These are phyloP conservation scores for Drosophila sordidapex DNA, from an alignment of 2,888 invertebrate species.

Conservation along the genomic window DNA sequence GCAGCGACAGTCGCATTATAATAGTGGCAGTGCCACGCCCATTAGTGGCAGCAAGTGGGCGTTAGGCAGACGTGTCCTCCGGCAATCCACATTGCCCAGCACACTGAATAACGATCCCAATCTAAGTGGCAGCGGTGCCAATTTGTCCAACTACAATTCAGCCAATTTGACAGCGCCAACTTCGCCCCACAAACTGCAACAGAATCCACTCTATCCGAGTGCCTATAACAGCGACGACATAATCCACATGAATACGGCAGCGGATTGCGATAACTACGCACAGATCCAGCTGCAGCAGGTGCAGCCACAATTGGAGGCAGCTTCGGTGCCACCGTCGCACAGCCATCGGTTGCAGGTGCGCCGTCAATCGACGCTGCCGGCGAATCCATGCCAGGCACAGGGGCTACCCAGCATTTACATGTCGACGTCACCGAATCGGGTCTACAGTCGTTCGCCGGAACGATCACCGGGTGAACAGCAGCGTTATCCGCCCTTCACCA, in stretches of 20 bases:
- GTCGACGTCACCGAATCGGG: slow-evolving; percentile 84
- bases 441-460: slow-evolving; percentile 84
- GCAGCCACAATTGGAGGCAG: slow-evolving; percentile 62
- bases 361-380: slow-evolving; percentile 84
- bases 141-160: slow-evolving; percentile 80
- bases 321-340: slow-evolving; percentile 64
- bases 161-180: slow-evolving; percentile 83
- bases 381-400: slow-evolving; percentile 79
- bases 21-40: slow-evolving; percentile 78
- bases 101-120: slow-evolving; percentile 80
- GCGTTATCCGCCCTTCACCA: slow-evolving; percentile 83
- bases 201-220: slow-evolving; percentile 81
- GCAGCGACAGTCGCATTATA: slow-evolving; percentile 67
- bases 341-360: slow-evolving; percentile 82
- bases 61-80: slow-evolving; percentile 81
- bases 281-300: slow-evolving; percentile 55
- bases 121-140: slow-evolving; percentile 78
- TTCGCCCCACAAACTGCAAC: slow-evolving; percentile 83
- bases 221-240: slow-evolving; percentile 82
- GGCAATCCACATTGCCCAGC: slow-evolving; percentile 84
- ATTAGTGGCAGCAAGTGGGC: slow-evolving; percentile 79
- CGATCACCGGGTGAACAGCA: slow-evolving; percentile 82
- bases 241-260: slow-evolving; percentile 72
- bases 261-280: slow-evolving; percentile 77
- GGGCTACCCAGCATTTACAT: slow-evolving; percentile 80